phyloP scores from a whole-genome alignment of 1,140 invertebrate species.

The Panulirus ornatus region DNA sequence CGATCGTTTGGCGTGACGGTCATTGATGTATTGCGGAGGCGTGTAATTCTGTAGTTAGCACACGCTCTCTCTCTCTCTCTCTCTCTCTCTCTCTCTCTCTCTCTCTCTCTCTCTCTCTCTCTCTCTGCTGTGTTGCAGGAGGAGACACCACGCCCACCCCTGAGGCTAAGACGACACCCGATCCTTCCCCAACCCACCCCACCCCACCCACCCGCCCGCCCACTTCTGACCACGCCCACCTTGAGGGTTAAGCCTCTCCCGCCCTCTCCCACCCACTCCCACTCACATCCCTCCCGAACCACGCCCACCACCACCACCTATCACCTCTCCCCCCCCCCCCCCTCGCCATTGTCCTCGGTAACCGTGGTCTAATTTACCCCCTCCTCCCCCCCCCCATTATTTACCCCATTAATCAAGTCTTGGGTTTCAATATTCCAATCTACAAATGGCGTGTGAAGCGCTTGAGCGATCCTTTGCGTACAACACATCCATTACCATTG shows the following conservation, averaged over 20 bases:
- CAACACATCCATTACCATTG: no score
- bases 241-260: no score
- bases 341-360: no score
- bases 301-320: no score
- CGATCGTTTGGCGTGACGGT: no score
- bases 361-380: no score
- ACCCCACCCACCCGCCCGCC: not conserved
- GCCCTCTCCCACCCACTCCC: not conserved
- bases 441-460: not conserved
- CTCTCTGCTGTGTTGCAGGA: no score
- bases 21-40: no score
- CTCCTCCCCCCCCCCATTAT: not conserved
- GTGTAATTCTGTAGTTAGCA: not conserved
- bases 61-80: not conserved
- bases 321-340: no score
- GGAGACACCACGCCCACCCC: no score
- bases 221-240: not conserved
- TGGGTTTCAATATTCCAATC: conserved; percentile 5
- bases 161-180: no score
- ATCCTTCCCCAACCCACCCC: not conserved
- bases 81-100: not conserved
- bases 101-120: not conserved
- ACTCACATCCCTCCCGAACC: not conserved
- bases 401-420: not conserved
- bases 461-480: no score